Percentiles rank a stretch among this genome's conserved stretches.
These are phyloP conservation scores for Pachycephus smyrnensis DNA, from an alignment of 2,888 invertebrate species.

Conservation along the genomic window DNA sequence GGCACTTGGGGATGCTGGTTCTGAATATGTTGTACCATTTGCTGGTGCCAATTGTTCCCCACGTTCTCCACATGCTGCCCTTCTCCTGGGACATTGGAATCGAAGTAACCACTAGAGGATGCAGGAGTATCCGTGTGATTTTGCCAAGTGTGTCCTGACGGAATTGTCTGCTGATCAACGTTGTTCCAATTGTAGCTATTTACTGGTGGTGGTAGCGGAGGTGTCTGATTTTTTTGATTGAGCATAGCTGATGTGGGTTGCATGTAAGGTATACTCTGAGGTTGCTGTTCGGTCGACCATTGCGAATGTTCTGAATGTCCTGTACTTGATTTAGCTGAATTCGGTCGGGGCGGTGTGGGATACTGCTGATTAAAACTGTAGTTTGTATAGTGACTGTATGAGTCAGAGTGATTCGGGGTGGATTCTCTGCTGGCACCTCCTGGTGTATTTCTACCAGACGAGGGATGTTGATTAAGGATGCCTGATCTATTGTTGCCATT, in stretches of 20 bases:
- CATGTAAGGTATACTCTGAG: slow-evolving; percentile 22
- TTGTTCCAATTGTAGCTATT: slow-evolving; percentile 54
- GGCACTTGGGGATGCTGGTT: slow-evolving; percentile 30
- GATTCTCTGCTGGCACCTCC: slow-evolving; percentile 40
- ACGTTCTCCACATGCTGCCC: slow-evolving; percentile 38
- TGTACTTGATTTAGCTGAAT: slow-evolving; percentile 32
- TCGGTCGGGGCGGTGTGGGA: slow-evolving; percentile 35
- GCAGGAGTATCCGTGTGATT: slow-evolving; percentile 43
- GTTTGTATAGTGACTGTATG: slow-evolving; percentile 48
- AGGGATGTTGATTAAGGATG: slow-evolving; percentile 39
- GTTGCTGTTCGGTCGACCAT: slow-evolving; percentile 39
- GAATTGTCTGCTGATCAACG: slow-evolving; percentile 38
- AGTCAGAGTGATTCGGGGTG: slow-evolving; percentile 47
- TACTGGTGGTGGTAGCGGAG: slow-evolving; percentile 23
- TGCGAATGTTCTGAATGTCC: slow-evolving; percentile 35
- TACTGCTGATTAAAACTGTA: slow-evolving; percentile 49
- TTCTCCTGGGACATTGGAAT: slow-evolving; percentile 40
- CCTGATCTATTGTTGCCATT: slow-evolving; percentile 55
- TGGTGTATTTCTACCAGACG: slow-evolving; percentile 36
- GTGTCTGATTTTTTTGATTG: slow-evolving; percentile 29
- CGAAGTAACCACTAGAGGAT: slow-evolving; percentile 37
- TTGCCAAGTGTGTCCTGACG: slow-evolving; percentile 44
- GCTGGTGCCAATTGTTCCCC: slow-evolving; percentile 37
- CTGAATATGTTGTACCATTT: slow-evolving; percentile 21
- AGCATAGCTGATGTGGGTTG: slow-evolving; percentile 14